A percentile compares a stretch with the other conserved stretches of the same genome.
phyloP scores from a whole-genome alignment of 2,888 invertebrate species.

The Agrochola lota region DNA sequence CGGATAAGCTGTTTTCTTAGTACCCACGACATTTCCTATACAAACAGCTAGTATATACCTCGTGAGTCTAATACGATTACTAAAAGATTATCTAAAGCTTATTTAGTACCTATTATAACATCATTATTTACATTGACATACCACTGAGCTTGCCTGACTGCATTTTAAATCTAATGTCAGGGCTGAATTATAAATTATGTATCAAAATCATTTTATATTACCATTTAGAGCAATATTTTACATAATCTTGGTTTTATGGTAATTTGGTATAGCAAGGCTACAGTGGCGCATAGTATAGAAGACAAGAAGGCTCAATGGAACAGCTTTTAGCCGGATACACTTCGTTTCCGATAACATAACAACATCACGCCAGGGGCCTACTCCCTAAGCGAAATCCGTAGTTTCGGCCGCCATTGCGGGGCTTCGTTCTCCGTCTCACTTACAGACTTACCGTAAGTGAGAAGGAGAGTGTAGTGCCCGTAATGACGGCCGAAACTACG shows the following conservation, averaged over 20 bases:
- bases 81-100: slow-evolving; percentile 27
- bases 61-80: slow-evolving; percentile 43
- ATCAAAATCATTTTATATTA: slow-evolving; percentile 50
- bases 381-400: too few relatives aligned
- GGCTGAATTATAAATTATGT: slow-evolving; percentile 33
- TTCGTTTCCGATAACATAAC: too few relatives aligned
- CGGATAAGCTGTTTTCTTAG: slow-evolving; percentile 35
- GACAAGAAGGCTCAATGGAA: neutral
- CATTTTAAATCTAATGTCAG: slow-evolving; percentile 60
- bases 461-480: too few relatives aligned
- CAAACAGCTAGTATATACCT: neutral
- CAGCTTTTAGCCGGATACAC: neutral
- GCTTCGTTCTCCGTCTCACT: too few relatives aligned
- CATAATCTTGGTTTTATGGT: slow-evolving; percentile 53
- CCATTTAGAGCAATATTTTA: slow-evolving; percentile 63
- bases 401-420: too few relatives aligned
- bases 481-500: too few relatives aligned
- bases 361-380: too few relatives aligned
- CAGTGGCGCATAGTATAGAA: neutral
- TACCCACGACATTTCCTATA: neutral
- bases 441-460: too few relatives aligned
- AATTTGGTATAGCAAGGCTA: slow-evolving; percentile 41
- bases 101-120: neutral
- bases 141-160: slow-evolving; percentile 27
- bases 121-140: slow-evolving; percentile 38